Percentiles rank a stretch among this genome's conserved stretches.
Conservation (phyloP, 2,113 vertebrate genomes). For the Pteropus alecto region DNA sequence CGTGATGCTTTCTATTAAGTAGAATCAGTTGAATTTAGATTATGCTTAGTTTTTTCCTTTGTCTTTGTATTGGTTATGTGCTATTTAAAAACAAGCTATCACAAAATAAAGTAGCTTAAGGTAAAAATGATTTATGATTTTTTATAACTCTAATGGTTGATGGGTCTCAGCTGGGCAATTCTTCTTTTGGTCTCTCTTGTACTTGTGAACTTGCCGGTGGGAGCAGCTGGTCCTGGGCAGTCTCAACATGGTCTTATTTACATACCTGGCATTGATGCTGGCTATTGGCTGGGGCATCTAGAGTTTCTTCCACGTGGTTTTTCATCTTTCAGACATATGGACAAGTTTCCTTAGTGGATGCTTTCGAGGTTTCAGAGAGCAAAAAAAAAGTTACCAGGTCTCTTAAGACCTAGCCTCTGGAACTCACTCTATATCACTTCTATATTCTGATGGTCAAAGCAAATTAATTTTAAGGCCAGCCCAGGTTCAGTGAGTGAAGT, state of each 20-base stretch:
- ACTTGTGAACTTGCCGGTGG: neutral
- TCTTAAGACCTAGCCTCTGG: neutral
- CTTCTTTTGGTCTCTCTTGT: neutral
- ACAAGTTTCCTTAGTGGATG: neutral
- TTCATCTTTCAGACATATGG: neutral
- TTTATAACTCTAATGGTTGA: neutral
- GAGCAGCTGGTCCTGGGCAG: neutral
- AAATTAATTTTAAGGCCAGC: neutral
- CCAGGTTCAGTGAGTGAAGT: accelerated
- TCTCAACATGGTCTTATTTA: neutral
- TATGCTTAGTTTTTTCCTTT: neutral
- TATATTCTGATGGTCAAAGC: neutral
- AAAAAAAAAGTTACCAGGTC: neutral
- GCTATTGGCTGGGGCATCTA: neutral
- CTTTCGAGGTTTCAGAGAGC: neutral
- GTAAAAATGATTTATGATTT: neutral
- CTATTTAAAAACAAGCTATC: neutral
- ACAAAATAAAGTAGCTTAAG: neutral
- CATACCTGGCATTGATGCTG: neutral
- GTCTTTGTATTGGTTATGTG: neutral
- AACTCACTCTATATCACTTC: neutral
- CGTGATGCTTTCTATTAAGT: neutral
- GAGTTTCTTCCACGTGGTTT: neutral
- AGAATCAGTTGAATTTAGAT: neutral
- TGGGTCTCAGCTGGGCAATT: neutral